These are phyloP conservation scores for Pseudeuparius sepicola DNA, from an alignment of 2,888 invertebrate species.

Conservation along the genomic window DNA sequence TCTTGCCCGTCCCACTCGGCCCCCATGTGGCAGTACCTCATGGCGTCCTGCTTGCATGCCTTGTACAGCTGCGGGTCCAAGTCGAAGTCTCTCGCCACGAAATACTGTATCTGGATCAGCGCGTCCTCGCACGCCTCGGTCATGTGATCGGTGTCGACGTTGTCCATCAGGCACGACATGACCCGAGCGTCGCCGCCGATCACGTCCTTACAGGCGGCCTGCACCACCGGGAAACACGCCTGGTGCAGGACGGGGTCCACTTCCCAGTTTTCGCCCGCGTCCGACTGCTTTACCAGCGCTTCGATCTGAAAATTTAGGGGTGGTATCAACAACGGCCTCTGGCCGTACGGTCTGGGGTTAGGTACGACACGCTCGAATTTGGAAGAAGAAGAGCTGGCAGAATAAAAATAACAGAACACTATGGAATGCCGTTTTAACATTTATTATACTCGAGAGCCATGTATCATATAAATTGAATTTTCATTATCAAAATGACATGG, in stretches of 20 bases:
- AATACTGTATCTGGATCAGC: constrained; percentile 92
- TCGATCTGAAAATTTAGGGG: constrained; percentile 54
- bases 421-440: neutral
- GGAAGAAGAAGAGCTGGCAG: too few relatives aligned
- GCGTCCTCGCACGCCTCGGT: constrained; percentile 81
- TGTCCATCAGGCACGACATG: constrained; percentile 90
- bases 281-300: constrained; percentile 71
- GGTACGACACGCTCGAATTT: too few relatives aligned
- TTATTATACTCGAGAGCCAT: too few relatives aligned
- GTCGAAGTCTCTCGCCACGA: constrained; percentile 90
- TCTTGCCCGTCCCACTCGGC: constrained; percentile 61
- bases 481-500: too few relatives aligned
- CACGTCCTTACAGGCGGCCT: constrained; percentile 61
- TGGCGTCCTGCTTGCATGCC: constrained; percentile 81
- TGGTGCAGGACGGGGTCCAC: constrained; percentile 84
- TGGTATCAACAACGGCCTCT: too few relatives aligned
- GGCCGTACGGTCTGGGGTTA: too few relatives aligned
- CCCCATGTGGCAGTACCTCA: constrained; percentile 68
- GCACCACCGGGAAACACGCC: constrained; percentile 79
- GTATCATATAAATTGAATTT: too few relatives aligned
- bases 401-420: constrained; percentile 5
- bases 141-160: constrained; percentile 77
- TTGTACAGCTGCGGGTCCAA: constrained; percentile 82
- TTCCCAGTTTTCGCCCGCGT: constrained; percentile 92
- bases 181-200: constrained; percentile 70